A percentile compares a stretch with the other conserved stretches of the same genome.
phyloP scores from a whole-genome alignment of 2,113 vertebrate genomes.

The Oriolus oriolus region DNA sequence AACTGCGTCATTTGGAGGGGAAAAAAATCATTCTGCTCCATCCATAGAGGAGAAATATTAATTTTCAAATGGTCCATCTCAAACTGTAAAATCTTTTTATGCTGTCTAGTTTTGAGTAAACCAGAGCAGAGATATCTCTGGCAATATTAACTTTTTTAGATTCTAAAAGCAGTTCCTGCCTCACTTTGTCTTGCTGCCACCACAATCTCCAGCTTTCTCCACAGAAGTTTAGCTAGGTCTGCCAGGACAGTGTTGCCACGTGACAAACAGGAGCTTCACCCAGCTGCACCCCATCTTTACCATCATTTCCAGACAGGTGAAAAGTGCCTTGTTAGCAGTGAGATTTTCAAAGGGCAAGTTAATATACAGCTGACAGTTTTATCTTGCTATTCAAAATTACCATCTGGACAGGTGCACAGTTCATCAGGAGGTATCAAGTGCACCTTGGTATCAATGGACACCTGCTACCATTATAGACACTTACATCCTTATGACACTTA shows the following conservation, averaged over 20 bases:
- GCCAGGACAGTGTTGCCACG: not conserved
- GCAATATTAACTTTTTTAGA: not conserved
- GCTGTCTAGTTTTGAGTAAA: not conserved
- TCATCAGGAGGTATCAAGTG: not conserved
- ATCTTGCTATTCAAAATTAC: not conserved
- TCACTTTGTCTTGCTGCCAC: not conserved
- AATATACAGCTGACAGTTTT: not conserved
- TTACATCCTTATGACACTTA: too few relatives aligned
- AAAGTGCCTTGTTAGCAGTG: not conserved
- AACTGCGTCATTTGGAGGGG: not conserved
- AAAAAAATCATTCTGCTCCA: not conserved
- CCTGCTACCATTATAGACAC: not conserved
- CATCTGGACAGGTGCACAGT: not conserved
- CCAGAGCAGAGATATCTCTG: not conserved
- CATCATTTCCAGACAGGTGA: not conserved
- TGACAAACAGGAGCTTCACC: not conserved
- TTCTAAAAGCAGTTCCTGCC: not conserved
- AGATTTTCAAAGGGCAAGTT: not conserved
- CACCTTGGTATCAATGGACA: not conserved
- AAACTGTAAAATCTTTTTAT: not conserved
- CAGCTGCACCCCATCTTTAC: not conserved
- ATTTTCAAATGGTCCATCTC: not conserved
- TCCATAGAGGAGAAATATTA: not conserved
- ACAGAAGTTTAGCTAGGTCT: not conserved
- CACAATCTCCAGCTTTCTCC: not conserved